phyloP scores from a whole-genome alignment of 1,140 invertebrate species.

The Heterodera schachtii region DNA sequence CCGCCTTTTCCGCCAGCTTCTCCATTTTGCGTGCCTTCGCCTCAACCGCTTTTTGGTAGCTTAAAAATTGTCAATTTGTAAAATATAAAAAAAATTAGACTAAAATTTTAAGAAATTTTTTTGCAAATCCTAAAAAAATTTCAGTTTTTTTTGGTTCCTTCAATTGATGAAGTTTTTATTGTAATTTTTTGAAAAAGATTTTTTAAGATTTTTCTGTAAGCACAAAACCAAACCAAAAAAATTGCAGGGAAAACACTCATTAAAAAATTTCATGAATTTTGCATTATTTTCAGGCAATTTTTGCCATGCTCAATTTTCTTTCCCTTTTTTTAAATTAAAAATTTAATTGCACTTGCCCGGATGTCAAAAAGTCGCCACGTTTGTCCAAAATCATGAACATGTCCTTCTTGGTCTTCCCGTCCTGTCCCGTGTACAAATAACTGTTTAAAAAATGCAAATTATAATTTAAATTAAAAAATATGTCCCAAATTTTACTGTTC shows the following conservation, averaged over 20 bases:
- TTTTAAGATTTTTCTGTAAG: no score
- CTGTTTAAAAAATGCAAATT: not conserved
- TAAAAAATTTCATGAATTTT: no score
- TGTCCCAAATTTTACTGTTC: constrained; percentile 74
- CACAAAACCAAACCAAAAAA: no score
- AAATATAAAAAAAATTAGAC: constrained; percentile 17
- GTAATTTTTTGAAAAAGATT: not conserved
- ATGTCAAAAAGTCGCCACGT: constrained; percentile 72
- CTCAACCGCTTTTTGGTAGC: constrained; percentile 72
- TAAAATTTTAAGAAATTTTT: no score
- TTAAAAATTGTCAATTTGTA: constrained; percentile 16
- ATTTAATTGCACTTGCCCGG: constrained; percentile 35
- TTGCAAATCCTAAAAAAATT: no score
- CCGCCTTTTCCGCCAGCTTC: not conserved
- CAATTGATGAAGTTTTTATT: no score
- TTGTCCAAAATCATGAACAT: constrained; percentile 82
- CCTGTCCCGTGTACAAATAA: constrained; percentile 77
- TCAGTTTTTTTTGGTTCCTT: no score
- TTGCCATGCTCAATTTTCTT: no score
- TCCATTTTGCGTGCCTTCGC: constrained; percentile 68
- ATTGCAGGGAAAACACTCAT: no score
- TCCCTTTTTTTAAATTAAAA: no score
- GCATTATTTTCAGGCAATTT: no score
- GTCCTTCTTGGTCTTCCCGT: constrained; percentile 80
- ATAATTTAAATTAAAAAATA: not conserved